These are phyloP conservation scores for Anaspis maculata DNA, from an alignment of 2,888 invertebrate genomes.

Conservation along the genomic window DNA sequence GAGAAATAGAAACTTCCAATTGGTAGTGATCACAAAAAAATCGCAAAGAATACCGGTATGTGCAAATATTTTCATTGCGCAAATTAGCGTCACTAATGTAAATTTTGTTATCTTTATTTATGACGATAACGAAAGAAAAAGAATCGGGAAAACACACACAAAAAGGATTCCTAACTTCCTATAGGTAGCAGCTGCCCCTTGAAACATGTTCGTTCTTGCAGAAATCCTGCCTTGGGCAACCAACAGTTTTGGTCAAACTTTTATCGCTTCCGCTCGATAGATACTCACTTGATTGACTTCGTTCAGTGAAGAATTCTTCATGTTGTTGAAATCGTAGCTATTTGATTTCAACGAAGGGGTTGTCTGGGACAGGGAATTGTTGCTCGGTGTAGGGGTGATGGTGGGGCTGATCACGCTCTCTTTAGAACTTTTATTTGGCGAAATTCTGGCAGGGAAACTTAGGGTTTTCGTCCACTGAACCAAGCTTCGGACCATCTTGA, in stretches of 20 bases:
- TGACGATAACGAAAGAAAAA: too few species aligned
- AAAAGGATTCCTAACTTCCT: too few species aligned
- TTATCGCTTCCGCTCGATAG: too few species aligned
- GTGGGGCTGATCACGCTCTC: constrained; percentile 54
- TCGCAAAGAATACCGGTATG: too few species aligned
- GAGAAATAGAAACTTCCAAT: too few species aligned
- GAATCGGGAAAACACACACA: too few species aligned
- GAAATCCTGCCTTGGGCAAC: constrained; percentile 21
- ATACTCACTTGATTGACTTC: constrained; percentile 38
- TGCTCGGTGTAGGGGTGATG: constrained; percentile 55
- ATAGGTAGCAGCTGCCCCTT: too few species aligned
- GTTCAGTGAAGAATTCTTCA: constrained; percentile 33
- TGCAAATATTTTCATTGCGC: too few species aligned
- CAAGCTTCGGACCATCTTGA: constrained; percentile 81
- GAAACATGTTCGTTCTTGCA: constrained; percentile 21
- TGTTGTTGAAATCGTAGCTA: constrained; percentile 37
- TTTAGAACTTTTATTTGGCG: constrained; percentile 71
- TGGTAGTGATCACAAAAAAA: too few species aligned
- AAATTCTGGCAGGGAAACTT: constrained; percentile 79
- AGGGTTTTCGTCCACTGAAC: constrained; percentile 87
- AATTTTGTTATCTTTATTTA: too few species aligned
- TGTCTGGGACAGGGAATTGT: constrained; percentile 34
- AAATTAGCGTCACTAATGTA: too few species aligned
- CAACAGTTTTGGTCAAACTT: too few species aligned
- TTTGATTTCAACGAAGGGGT: constrained; percentile 31